Conservation (phyloP, 2,888 invertebrate genomes). For the Mythimna impura region DNA sequence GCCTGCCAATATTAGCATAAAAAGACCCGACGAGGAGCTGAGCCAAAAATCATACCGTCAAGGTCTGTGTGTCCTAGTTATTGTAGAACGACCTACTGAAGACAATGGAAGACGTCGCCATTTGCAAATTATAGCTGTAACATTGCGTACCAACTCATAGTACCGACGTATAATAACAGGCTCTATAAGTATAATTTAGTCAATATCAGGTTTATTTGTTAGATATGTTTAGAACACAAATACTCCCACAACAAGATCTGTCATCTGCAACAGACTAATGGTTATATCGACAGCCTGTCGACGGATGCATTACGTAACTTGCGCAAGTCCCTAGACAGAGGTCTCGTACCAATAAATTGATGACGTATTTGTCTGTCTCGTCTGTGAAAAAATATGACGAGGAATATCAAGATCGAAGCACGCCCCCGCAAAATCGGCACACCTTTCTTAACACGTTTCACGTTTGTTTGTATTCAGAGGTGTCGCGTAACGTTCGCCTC, state of each 20-base stretch:
- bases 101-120: constrained; percentile 27
- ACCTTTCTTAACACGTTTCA: constrained; percentile 71
- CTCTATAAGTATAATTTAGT: constrained; percentile 10
- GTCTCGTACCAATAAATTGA: constrained; percentile 34
- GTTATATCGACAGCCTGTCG: constrained; percentile 7
- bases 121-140: constrained; percentile 21
- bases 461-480: constrained; percentile 68
- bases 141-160: constrained; percentile 13
- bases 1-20: constrained; percentile 58
- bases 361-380: constrained; percentile 46
- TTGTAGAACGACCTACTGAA: constrained; percentile 34
- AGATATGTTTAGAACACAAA: constrained; percentile 15
- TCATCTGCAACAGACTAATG: constrained; percentile 14
- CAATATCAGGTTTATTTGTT: constrained; percentile 22
- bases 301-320: constrained; percentile 41
- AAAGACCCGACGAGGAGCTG: constrained; percentile 41
- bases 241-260: constrained; percentile 9
- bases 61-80: constrained; percentile 58
- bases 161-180: not conserved
- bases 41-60: constrained; percentile 61
- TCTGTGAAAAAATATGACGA: constrained; percentile 49
- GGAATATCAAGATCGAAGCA: constrained; percentile 46
- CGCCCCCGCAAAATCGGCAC: constrained; percentile 66
- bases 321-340: constrained; percentile 8
- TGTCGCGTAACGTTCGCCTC: constrained; percentile 75